Base-by-base conservation (phyloP, 1,140 invertebrate species). In the Macrobrachium nipponense region DNA sequence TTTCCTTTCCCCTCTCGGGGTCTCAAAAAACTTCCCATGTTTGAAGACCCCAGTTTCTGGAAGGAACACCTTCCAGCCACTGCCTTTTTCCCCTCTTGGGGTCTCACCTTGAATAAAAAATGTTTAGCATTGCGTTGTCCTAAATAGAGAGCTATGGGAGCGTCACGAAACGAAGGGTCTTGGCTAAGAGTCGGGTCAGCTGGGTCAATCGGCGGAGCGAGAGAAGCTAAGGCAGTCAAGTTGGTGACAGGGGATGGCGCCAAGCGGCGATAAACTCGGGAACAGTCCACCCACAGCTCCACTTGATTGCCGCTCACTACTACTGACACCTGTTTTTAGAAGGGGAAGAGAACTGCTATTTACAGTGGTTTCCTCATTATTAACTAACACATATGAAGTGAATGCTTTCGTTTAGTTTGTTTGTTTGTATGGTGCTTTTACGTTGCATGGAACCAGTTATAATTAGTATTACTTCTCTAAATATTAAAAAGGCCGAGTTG, bases 51-150 rank as follows among this genome's bases (percentile, higher is more conserved):
- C n/a, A n/a, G n/a, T n/a, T n/a, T n/a, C n/a, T n/a, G n/a, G n/a
- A 20, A n/a, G 62, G 4, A 60, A 62, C 11, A 0, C 60, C 17
- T 20, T 18, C 20, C 18, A 64, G 14, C 81, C 12, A 64, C 8
- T 23, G 11, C 44, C 68, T 15, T 5, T 18, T 23, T 12, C 12
- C 23, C 12, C 23, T 76, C 60, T 11, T 1, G n/a, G 14, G 12
- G 2, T 73, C 91, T 92, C 91, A 97, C 97, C 95, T 97, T 97
- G 92, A 97, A 97, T 89, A 95, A 92, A 91, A 95, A 97, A 92
- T 96, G 95, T 90, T 94, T 95, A 90, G 93, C 93, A 91, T 96
- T 96, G 90, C 96, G 94, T 92, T 97, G 96, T 82, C 96, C 97
- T 70, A 98, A 91, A 95, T 95, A 97, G 76, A 98, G 93, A 81